Conservation (phyloP, 1,140 invertebrate genomes). For the Heliconius eleuchia region DNA sequence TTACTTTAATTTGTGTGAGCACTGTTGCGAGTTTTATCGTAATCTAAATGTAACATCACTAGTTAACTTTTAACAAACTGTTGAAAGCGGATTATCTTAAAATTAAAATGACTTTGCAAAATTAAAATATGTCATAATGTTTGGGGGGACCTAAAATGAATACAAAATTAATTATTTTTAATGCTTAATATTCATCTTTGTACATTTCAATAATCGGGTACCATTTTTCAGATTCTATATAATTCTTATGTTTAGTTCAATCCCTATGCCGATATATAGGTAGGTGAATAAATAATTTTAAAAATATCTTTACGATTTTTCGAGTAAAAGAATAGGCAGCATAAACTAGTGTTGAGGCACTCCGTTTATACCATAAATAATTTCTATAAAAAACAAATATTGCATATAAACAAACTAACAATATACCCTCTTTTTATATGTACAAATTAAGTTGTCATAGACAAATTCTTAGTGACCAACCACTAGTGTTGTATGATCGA, state of each 20-base stretch:
- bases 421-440: background rate
- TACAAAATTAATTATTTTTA: background rate
- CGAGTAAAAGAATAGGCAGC: no score
- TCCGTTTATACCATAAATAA: background rate
- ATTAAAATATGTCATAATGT: constrained; percentile 75
- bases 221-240: background rate
- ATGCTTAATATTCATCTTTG: background rate
- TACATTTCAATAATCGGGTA: background rate
- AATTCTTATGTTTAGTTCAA: no score
- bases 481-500: background rate
- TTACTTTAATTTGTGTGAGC: background rate
- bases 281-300: no score
- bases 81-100: constrained; percentile 74
- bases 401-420: background rate
- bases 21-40: background rate
- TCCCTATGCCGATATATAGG: no score
- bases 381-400: background rate
- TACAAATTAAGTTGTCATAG: background rate
- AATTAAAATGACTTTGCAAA: constrained; percentile 71
- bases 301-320: no score
- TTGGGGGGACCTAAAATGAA: background rate
- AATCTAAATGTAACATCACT: constrained; percentile 45
- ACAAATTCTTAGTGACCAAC: constrained; percentile 8
- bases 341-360: no score
- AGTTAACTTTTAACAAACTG: constrained; percentile 55